Evolutionary conservation across 2,888 invertebrate genomes (phyloP), one percentile per base, ranked within the genome.

Genomic region (Heteromyza rotundicornis): DNA sequence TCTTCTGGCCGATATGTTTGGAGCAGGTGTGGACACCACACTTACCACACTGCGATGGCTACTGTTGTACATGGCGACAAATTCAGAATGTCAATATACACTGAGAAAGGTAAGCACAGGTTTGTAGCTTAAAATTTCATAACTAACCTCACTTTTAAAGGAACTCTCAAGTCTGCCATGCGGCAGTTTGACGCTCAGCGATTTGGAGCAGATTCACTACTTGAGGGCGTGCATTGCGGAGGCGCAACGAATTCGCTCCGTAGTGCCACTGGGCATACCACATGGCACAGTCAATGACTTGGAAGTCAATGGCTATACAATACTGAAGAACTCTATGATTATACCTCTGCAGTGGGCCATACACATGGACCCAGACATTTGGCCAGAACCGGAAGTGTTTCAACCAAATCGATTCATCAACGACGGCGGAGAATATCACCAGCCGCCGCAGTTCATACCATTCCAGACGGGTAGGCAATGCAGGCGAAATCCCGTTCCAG

Each of bases 1-100:
- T 79, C 84, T 94, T 24, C 78, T 94, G 63, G 91, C 91, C 2
- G 95, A 95, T 81, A 84, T 95, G 75, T 92, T 92, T 75, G 94
- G 94, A 0, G 95, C 95, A 14, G 93, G 94, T 2, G 86, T 93
- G 56, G 95, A 95, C 72, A 95, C 95, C 0, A 91, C 93, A 0
- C 82, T 92, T 60, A 88, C 90, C 0, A 92, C 94, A 0, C 76
- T 95, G 27, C 86, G 91, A 27, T 95, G 95, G 95, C 90, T 92
- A 72, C 80, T 95, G 16, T 84, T 95, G 17, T 92, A 89, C 69
- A 87, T 95, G 86, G 90, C 92, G 1, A 83, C 87, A 44, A 80
- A 92, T 81, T 88, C 87, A 1, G 84, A 87, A 1, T 87, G 85
- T 32, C 85, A 92, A 87, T 85, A 86, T 62, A 69, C 72, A 7